phyloP scores from a whole-genome alignment of 1,140 invertebrate genomes.

The Drosophila nikananu region DNA sequence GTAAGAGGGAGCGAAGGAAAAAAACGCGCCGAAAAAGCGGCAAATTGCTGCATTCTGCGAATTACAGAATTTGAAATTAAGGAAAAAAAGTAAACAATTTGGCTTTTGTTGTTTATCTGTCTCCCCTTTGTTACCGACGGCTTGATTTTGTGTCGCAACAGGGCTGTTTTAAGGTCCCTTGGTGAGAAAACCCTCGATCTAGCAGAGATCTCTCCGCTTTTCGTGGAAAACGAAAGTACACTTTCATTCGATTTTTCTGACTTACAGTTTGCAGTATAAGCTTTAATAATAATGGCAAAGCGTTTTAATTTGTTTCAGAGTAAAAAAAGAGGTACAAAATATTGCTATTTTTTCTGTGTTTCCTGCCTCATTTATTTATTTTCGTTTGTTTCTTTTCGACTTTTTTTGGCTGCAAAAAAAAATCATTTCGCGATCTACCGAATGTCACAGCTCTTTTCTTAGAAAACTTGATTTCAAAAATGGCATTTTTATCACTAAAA shows the following conservation, averaged over 20 bases:
- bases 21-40: conserved; percentile 16
- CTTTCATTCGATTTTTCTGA: neutral
- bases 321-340: no score
- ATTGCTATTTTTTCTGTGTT: no score
- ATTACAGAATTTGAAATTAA: neutral
- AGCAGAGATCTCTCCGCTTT: neutral
- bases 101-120: neutral
- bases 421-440: neutral
- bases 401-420: no score
- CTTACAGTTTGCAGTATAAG: neutral
- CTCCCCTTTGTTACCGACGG: no score
- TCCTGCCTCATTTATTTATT: no score
- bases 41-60: conserved; percentile 9
- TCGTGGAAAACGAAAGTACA: neutral
- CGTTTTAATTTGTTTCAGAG: no score
- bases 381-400: no score
- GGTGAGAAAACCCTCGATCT: conserved; percentile 1
- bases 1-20: neutral
- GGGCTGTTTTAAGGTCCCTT: neutral
- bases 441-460: neutral
- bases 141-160: neutral
- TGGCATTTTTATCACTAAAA: no score
- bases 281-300: neutral
- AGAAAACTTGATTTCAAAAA: neutral
- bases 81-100: neutral